Base-by-base conservation (phyloP, 2,797 vertebrate species). In the Lycodopsis pacificus region DNA sequence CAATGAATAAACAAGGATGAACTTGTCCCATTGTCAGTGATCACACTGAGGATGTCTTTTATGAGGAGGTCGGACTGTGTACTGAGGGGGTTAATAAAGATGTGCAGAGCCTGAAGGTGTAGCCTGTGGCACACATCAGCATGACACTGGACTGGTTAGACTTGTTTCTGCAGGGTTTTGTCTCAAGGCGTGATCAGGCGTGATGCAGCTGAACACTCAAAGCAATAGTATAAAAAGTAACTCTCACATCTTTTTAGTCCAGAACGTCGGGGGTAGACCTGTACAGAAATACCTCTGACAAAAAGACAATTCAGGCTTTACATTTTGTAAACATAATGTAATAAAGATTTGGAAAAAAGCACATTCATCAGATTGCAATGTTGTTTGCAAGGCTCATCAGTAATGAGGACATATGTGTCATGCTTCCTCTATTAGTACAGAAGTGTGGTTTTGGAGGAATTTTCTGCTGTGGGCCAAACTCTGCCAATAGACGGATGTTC, bases 381-480 rank as follows among this genome's bases (percentile, higher is more conserved):
- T 30, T 56, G 14, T 32, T 58, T 42, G 17, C 14, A 61, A 58
- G 46, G 42, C 54, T n/a, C 42, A 40, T 70, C 36, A 61, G 19
- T 71, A 63, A 80, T 74, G 57, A 78, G 71, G 72, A 77, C 70
- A 65, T 67, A n/a, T 44, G 1, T 17, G 20, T 20, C 22, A 2
- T 72, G 73, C 77, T 83, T 86, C 79, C 76, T 76, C 78, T 68
- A 11, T 68, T 61, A 42, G 42, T 34, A 14, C 58, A 48, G 27
- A 65, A 40, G 59, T 83, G 86, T 82, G 63, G 49, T 86, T 86
- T 80, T 82, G 69, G 63, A 75, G 83, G 83, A 88, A 83, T 89
- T 89, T 89, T 87, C 77, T 87, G 73, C 78, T 86, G 27, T 77
- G 49, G 44, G 65, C 49, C 49, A 76, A 87, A 81, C 40, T 40